Percentiles rank a stretch among this genome's conserved stretches.
phyloP scores from a whole-genome alignment of 1,140 invertebrate species.

The Apis florea region DNA sequence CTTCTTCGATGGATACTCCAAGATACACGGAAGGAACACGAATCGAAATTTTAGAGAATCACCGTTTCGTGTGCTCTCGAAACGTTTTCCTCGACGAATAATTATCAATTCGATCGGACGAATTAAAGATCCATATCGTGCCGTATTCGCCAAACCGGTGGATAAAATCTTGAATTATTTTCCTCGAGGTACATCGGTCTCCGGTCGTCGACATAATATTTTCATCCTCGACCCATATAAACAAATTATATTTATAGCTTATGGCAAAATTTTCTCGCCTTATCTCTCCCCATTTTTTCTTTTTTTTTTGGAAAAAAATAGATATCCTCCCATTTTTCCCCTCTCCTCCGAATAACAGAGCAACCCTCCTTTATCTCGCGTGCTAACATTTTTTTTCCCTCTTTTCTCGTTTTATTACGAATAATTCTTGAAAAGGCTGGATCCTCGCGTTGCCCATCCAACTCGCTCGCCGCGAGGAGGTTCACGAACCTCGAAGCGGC shows the following conservation, averaged over 20 bases:
- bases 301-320: background rate
- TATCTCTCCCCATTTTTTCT: background rate
- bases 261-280: background rate
- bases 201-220: background rate
- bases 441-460: conserved; percentile 1
- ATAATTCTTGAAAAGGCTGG: background rate
- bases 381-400: background rate
- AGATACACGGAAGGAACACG: too few relatives aligned
- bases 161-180: too few relatives aligned
- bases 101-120: too few relatives aligned
- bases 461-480: conserved; percentile 32
- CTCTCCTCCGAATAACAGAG: background rate
- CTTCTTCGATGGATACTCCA: too few relatives aligned
- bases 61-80: background rate
- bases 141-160: too few relatives aligned
- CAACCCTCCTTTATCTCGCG: background rate
- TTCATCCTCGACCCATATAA: background rate
- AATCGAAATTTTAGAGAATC: too few relatives aligned
- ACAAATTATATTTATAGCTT: background rate
- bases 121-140: background rate
- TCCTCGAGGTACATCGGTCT: background rate
- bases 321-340: background rate
- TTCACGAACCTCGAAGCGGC: conserved; percentile 59
- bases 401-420: background rate
- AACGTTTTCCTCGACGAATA: too few relatives aligned